Evolutionary conservation across 2,113 vertebrate genomes (phyloP), one percentile per base, ranked within the genome.

Genomic region (Clarias magur): DNA sequence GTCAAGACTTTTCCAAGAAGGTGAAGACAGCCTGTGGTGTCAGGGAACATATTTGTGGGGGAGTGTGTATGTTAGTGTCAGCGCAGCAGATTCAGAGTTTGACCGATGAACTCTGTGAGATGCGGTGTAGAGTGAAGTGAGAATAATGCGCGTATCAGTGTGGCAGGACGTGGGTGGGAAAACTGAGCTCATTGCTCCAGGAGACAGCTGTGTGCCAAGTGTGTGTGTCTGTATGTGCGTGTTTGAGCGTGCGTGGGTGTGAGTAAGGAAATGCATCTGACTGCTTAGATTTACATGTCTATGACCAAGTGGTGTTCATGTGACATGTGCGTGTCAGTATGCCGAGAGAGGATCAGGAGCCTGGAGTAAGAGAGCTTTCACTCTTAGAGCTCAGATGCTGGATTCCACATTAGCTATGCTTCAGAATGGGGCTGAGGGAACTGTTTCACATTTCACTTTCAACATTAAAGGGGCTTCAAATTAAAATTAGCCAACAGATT

Each of bases 31-130:
- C 92, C 86, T 85, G 88, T 82, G 85, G 83, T 92, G 86, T 87
- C 88, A 87, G 73, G 53, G 79, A 60, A 82, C 82, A 79, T 89
- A 86, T 90, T 80, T 84, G 83, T 78, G n/a, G 84, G 65, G 75
- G 85, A 89, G 84, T 87, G 88, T 72, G 86, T 86, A 91, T 78
- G 70, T 83, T 76, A 86, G 79, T 87, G 87, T 84, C 48, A 63
- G 89, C 86, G 9, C 87, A 92, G 89, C 86, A 85, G 75, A 91
- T 92, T 91, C 76, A 93, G 94, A 92, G 93, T 92, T 90, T 92
- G 93, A 94, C 93, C 91, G 92, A 90, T 87, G 93, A 93, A 85
- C 93, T 91, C 91, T 85, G 92, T 94, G 92, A 94, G 93, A 92
- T 94, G 94, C 93, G 89, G 92, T 88, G 90, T 89, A 86, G 89